phyloP scores from a whole-genome alignment of 2,888 invertebrate species.

The Marronus borbonicus region DNA sequence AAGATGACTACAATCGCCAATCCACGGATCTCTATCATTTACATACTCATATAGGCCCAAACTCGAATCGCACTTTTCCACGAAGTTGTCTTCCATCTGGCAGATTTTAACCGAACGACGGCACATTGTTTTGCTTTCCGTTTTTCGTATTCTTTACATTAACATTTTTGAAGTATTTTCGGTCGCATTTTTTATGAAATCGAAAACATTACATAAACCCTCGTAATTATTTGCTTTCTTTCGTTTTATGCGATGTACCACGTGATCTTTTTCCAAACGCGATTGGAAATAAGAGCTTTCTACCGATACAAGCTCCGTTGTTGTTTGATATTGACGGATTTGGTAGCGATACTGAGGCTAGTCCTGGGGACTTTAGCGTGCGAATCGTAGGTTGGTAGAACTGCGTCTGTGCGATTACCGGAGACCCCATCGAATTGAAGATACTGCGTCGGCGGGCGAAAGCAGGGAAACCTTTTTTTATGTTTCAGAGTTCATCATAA shows the following conservation, averaged over 20 bases:
- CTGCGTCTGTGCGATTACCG: conserved; percentile 43
- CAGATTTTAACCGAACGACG: not conserved
- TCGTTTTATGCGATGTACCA: conserved; percentile 1
- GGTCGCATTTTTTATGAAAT: not conserved
- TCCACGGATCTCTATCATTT: not conserved
- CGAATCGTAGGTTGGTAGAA: conserved; percentile 19
- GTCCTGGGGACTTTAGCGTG: conserved; percentile 21
- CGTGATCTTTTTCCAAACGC: conserved; percentile 2
- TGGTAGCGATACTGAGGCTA: conserved; percentile 21
- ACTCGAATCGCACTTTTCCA: conserved; percentile 8
- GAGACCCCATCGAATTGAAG: conserved; percentile 16
- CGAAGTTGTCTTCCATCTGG: not conserved
- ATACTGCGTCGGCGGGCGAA: conserved; percentile 14
- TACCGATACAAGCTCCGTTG: conserved; percentile 2
- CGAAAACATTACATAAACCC: not conserved
- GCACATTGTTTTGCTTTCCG: not conserved
- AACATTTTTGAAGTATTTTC: not conserved
- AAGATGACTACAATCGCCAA: conserved; percentile 12
- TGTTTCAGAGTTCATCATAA: not conserved
- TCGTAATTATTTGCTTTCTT: not conserved
- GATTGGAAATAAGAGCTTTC: not conserved
- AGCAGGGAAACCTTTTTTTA: not conserved
- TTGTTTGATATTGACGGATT: conserved; percentile 23
- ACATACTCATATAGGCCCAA: conserved; percentile 3
- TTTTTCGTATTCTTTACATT: not conserved